Percentiles rank a stretch among this genome's conserved stretches.
Evolutionary conservation across 2,888 invertebrate species (phyloP).

Genomic region (Eutolmus rufibarbis): DNA sequence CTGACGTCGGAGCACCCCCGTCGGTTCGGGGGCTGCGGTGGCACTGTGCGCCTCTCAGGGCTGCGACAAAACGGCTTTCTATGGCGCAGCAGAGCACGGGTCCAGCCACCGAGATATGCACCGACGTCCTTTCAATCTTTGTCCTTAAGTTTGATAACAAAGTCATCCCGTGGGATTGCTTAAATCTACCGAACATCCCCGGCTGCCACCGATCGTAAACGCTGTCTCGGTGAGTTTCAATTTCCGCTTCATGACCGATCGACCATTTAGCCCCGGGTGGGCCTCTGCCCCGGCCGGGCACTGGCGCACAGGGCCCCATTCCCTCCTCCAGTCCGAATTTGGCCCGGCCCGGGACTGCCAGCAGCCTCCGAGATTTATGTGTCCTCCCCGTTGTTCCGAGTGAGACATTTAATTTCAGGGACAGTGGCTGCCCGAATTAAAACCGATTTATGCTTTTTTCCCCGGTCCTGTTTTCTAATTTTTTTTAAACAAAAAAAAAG

Average conservation of each 20-base stretch:
- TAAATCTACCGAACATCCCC: not conserved
- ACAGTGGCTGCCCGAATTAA: not conserved
- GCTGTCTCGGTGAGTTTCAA: slow-evolving; percentile 26
- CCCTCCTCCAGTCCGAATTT: not conserved
- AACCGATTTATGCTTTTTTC: slow-evolving; percentile 26
- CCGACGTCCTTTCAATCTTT: not conserved
- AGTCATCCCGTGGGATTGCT: not conserved
- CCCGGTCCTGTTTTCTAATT: not conserved
- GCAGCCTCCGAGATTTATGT: slow-evolving; percentile 4
- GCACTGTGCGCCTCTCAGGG: not conserved
- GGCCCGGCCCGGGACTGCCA: not conserved
- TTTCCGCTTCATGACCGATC: slow-evolving; percentile 22
- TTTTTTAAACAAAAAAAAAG: not conserved
- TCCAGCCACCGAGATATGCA: not conserved
- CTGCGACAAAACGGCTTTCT: not conserved
- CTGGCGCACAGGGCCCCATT: not conserved
- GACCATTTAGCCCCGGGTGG: not conserved
- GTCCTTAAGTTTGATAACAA: slow-evolving; percentile 24
- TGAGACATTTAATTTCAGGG: slow-evolving; percentile 27
- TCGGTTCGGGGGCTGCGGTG: not conserved
- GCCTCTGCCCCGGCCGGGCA: not conserved
- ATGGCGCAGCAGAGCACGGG: not conserved
- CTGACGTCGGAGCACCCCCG: not conserved
- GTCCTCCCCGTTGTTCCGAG: not conserved
- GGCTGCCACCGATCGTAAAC: not conserved